These are phyloP conservation scores for Zygogramma bicolorata DNA, from an alignment of 2,888 invertebrate genomes.

Conservation along the genomic window DNA sequence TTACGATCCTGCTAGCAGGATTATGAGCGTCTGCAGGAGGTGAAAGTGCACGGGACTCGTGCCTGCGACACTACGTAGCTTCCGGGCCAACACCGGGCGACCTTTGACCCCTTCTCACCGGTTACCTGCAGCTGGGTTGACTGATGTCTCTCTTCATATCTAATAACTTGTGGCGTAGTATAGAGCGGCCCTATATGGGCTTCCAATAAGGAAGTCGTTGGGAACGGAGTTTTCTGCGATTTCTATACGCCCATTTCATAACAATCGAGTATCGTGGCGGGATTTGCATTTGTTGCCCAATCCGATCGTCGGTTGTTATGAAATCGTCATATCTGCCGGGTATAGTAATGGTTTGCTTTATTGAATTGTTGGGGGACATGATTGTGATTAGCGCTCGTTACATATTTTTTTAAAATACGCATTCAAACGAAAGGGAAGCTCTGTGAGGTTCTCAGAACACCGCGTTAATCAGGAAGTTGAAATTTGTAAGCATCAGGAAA, in stretches of 20 bases:
- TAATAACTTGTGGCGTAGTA: constrained; percentile 46
- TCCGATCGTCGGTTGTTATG: constrained; percentile 1
- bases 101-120: constrained; percentile 56
- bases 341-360: not conserved
- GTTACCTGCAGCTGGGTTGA: too few species aligned
- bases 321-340: not conserved
- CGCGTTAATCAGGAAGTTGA: too few species aligned
- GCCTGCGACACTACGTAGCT: constrained; percentile 54
- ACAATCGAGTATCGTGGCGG: constrained; percentile 5
- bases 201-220: constrained; percentile 55
- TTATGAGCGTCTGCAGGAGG: constrained; percentile 49
- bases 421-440: too few species aligned
- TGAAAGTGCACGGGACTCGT: constrained; percentile 57
- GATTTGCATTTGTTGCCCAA: not conserved
- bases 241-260: constrained; percentile 17
- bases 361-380: not conserved
- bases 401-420: too few species aligned
- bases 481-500: too few species aligned
- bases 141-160: constrained; percentile 39
- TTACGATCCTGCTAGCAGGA: constrained; percentile 38
- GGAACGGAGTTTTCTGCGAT: constrained; percentile 45
- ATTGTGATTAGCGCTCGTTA: not conserved
- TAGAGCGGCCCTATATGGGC: constrained; percentile 54
- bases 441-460: too few species aligned
- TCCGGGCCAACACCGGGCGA: constrained; percentile 57